Base-by-base conservation (phyloP, 2,113 vertebrate species). In the Lagenorhynchus albirostris region DNA sequence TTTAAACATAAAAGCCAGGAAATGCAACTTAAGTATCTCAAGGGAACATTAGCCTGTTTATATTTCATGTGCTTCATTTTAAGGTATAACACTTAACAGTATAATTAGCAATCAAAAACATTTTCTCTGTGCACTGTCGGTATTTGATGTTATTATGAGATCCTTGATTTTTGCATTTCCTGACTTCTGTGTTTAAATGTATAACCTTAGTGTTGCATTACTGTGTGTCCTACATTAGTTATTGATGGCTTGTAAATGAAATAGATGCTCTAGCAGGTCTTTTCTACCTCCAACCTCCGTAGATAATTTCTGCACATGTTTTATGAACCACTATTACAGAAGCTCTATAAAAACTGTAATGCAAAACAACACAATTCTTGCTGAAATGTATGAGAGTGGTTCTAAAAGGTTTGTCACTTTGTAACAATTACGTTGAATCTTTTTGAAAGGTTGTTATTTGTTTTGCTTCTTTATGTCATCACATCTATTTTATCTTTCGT, bases 331-430 rank as follows among this genome's bases (percentile, higher is more conserved):
- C 96, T 96, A 96, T 98, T 97, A 97, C 47, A 96, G 96, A 96
- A 85, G 97, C 96, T 97, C 97, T 97, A 98, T 97, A 98, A 98
- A 98, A 98, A 89, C 92, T 50, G 21, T 97, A 98, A 98, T 98
- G 96, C 95, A 96, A 97, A 97, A 97, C 95, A 97, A 94, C 12
- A 94, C 97, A 96, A 91, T 97, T 97, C 95, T 97, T 94, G 71
- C 95, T 93, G 96, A 97, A 98, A 97, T 94, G 84, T 90, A 96
- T 93, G 84, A 62, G 62, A 50, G 53, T 53, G 77, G 62, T 94
- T 95, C 94, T 97, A 96, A 97, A 96, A 97, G 97, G 95, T 86
- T 98, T 97, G 97, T 93, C 77, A 96, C 91, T 96, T 94, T 94
- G 90, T 92, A 97, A 97, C 97, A 98, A 97, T 98, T 97, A 97